phyloP scores from a whole-genome alignment of 2,888 invertebrate genomes.

The Chelonus formosanus region DNA sequence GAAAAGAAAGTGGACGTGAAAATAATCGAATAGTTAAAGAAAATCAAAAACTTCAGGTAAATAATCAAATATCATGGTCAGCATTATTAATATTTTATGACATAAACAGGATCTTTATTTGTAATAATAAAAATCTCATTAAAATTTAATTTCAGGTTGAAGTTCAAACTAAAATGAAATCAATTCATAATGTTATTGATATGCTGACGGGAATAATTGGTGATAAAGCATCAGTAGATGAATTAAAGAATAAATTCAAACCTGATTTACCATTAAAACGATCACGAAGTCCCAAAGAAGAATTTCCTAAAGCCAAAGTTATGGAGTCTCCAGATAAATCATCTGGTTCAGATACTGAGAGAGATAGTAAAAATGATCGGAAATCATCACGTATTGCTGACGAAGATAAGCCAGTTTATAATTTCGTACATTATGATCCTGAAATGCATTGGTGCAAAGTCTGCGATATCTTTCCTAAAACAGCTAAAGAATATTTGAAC shows the following conservation, averaged over 20 bases:
- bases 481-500: constrained; percentile 84
- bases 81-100: neutral
- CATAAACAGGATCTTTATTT: neutral
- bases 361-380: constrained; percentile 52
- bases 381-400: constrained; percentile 47
- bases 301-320: constrained; percentile 55
- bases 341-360: constrained; percentile 53
- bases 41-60: constrained; percentile 86
- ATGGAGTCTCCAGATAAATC: constrained; percentile 54
- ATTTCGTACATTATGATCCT: constrained; percentile 87
- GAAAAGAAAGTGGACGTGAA: constrained; percentile 78
- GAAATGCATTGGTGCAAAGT: constrained; percentile 91
- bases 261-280: constrained; percentile 51
- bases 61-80: constrained; percentile 39
- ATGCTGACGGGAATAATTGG: constrained; percentile 88
- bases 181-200: constrained; percentile 87
- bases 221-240: constrained; percentile 69
- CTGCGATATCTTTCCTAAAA: constrained; percentile 86
- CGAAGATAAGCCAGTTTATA: constrained; percentile 69
- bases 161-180: constrained; percentile 81
- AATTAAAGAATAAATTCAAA: constrained; percentile 60
- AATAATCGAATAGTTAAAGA: constrained; percentile 79
- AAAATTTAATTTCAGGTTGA: constrained; percentile 70
- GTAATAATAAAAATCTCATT: constrained; percentile 1
- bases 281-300: constrained; percentile 59